Base-by-base conservation (phyloP, 2,888 invertebrate species). In the Crocallis elinguaria region DNA sequence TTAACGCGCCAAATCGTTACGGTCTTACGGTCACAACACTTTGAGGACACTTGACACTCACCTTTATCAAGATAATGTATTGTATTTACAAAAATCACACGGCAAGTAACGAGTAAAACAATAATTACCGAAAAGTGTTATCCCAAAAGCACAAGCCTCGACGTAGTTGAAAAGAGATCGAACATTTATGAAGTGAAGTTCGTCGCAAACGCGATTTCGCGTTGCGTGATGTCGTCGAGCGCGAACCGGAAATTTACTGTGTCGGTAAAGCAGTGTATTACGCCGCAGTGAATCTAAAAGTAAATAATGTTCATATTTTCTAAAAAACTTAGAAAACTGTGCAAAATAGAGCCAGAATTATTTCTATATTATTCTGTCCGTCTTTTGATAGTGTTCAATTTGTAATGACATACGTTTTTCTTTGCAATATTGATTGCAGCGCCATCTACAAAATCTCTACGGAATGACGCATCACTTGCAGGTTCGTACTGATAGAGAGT, bases 171-270 rank as follows among this genome's bases (percentile, higher is more conserved):
- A n/a, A 88, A 84, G 74, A 88, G 84, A 92, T 90, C 90, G 91
- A 91, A 87, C 88, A 87, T 89, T 80, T 86, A 86, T 74, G 65
- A 74, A 82, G 79, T 88, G 90, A 91, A 91, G 90, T 86, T 86
- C 69, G 88, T 70, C 62, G 58, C 77, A 77, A 73, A 63, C 65
- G 72, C 66, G 75, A 78, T 75, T 82, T 85, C 79, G 84, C 81
- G 82, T 80, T 84, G 84, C 81, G 86, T 86, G 86, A 87, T 83
- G 79, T 84, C 77, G 83, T 64, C 73, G 76, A 86, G 87, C 86
- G 87, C 82, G 78, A 87, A 89, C 84, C 89, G 91, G 89, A 90
- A 86, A 78, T 72, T 51, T 2, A 58, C 62, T 60, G 33, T 39
- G 77, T 79, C 75, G 86, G 71, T 86, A 86, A 86, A 86, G 66